Base-by-base conservation (phyloP, 2,113 vertebrate species). In the Myotis davidii region DNA sequence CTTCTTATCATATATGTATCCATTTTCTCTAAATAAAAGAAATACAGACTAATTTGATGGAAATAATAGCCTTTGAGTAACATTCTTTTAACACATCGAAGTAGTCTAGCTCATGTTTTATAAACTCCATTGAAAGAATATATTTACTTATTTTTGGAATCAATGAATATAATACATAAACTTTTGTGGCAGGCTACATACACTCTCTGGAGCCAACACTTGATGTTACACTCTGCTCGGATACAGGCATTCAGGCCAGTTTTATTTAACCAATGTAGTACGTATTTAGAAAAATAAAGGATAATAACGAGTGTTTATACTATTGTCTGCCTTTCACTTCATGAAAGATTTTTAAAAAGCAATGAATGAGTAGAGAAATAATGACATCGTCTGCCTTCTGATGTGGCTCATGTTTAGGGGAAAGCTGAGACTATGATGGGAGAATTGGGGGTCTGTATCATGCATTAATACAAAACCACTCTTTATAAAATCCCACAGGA, bases 391-490 rank as follows among this genome's bases (percentile, higher is more conserved):
- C 37, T 78, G 72, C 37, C 18, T 92, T 84, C 39, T 86, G 45
- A 59, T 61, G 83, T 92, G 14, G 27, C 69, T 91, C 14, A 56
- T 54, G 25, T 59, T 83, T 88, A 65, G 73, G 9, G 42, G 29
- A 70, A 93, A 67, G 85, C 88, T 45, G 78, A 95, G 25, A 76
- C 23, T 48, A 34, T 93, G 77, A 89, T 86, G 52, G 64, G 50
- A 21, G 69, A 92, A 76, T 69, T 88, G 90, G 73, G 17, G n/a
- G 4, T 88, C 65, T 77, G 1, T 85, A 18, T 65, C 50, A 65
- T 48, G n/a, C 64, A 95, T 95, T 95, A 95, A 56, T 37, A 59
- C n/a, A 64, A 87, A 88, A 37, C 39, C 59, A 87, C 52, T 94
- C 48, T 87, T 88, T 64, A 29, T 88, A 69, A 97, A 89, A 85